Evolutionary conservation across 2,797 vertebrate genomes (phyloP), one percentile per base, ranked within the genome.

Genomic region (Chaetophractus vellerosus): DNA sequence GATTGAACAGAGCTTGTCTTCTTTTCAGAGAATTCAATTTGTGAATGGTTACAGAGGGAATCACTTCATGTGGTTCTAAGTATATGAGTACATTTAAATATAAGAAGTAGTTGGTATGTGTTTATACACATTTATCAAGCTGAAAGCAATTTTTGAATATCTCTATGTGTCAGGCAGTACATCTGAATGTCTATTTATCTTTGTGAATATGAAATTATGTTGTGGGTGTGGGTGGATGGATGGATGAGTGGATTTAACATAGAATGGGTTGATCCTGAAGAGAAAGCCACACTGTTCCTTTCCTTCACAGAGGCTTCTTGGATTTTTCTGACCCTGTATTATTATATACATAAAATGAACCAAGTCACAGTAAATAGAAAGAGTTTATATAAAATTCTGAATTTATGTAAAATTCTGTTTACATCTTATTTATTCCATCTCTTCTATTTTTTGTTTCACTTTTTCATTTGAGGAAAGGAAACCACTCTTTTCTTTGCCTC

Each of bases 61-160:
- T 76, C n/a, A 61, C 31, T 76, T 23, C 16, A 9, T 41, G n/a
- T 74, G 57, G 41, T 74, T 95, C 16, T 57, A n/a, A 80, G n/a
- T 41, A 64, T 18, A 36, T 84, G 45, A 74, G 28, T 16, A 64
- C 7, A 93, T 91, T 50, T 82, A 31, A 4, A 84, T 36, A 6
- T 64, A 57, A 80, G 75, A 79, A 94, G 45, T 31, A 71, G 1
- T 71, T n/a, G 38, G 36, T 38, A 52, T n/a, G 4, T 8, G 18
- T 38, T 16, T 36, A 10, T 0, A 63, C 6, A 50, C 38, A 41
- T 57, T 52, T 84, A 31, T 80, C 19, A 69, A 48, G 36, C 28
- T 68, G 36, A 88, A 94, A 89, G n/a, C 50, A 66, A 12, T 85
- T 84, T 76, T 66, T 83, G 33, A 88, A 66, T 74, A 63, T 61